Conservation (phyloP, 37 sponge, comb jelly and placozoan species). For the Aplysina aerophoba region DNA sequence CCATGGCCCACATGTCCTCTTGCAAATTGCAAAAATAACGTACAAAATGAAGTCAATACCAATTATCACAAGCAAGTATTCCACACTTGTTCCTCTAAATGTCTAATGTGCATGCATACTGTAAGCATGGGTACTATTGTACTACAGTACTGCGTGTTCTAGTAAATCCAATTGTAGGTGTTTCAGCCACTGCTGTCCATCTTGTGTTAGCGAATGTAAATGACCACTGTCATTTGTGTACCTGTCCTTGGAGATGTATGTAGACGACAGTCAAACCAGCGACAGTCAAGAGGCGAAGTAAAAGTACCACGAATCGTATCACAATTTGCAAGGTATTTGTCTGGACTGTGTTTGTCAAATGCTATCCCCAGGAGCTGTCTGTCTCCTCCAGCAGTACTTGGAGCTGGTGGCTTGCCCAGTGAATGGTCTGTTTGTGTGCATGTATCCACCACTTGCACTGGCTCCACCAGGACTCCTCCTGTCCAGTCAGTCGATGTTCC, state of each 20-base stretch:
- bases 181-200: too few relatives aligned
- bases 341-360: slow-evolving; percentile 33
- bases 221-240: slow-evolving; percentile 14
- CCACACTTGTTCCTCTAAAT: too few relatives aligned
- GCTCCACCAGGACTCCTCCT: slow-evolving; percentile 32
- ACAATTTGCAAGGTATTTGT: slow-evolving; percentile 14
- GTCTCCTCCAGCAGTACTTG: slow-evolving; percentile 2
- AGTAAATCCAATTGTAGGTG: too few relatives aligned
- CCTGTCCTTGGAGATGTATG: too few relatives aligned
- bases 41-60: too few relatives aligned
- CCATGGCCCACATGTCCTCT: too few relatives aligned
- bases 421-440: neutral
- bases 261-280: neutral
- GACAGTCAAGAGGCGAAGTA: slow-evolving; percentile 11
- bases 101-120: too few relatives aligned
- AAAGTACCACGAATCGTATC: neutral
- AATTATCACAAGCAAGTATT: too few relatives aligned
- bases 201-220: slow-evolving; percentile 4
- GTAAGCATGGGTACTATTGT: too few relatives aligned
- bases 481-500: slow-evolving; percentile 42
- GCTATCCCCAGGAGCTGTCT: slow-evolving; percentile 19
- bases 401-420: slow-evolving; percentile 7
- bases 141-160: too few relatives aligned
- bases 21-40: too few relatives aligned
- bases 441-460: slow-evolving; percentile 24